Conservation (phyloP, 2,888 invertebrate species). For the Eupelmus urozonus region DNA sequence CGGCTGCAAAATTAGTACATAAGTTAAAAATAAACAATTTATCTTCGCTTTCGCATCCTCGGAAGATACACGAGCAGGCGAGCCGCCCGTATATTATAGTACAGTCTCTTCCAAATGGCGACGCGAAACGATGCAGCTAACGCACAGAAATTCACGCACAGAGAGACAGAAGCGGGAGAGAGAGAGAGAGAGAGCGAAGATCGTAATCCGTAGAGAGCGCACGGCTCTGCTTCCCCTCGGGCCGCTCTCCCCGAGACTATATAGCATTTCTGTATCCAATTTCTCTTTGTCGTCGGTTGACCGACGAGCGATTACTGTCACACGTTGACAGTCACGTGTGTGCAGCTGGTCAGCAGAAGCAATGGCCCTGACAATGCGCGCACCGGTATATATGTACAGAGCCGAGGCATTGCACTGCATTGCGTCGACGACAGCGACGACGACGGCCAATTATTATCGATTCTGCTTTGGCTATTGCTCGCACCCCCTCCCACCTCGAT, state of each 20-base stretch:
- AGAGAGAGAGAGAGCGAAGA: not conserved
- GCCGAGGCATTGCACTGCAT: slow-evolving; percentile 43
- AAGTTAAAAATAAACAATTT: too few species aligned
- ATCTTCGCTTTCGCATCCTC: too few species aligned
- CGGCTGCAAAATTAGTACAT: too few species aligned
- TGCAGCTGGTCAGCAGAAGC: slow-evolving; percentile 53
- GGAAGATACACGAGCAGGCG: too few species aligned
- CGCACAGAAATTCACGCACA: too few species aligned
- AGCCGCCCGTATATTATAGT: not conserved
- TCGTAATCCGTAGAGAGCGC: too few species aligned
- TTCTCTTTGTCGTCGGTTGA: slow-evolving; percentile 56
- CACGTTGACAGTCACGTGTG: slow-evolving; percentile 60
- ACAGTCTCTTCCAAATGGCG: not conserved
- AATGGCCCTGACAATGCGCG: slow-evolving; percentile 33
- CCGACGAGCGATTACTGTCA: slow-evolving; percentile 60
- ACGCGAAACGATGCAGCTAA: too few species aligned
- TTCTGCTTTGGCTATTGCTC: slow-evolving; percentile 35
- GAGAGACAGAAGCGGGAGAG: not conserved
- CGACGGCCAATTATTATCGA: slow-evolving; percentile 54
- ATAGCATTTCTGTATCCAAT: slow-evolving; percentile 57
- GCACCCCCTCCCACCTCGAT: not conserved
- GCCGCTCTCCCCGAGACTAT: not conserved
- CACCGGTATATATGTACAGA: slow-evolving; percentile 4
- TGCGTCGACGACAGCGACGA: slow-evolving; percentile 33
- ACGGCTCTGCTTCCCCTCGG: not conserved